Base-by-base conservation (phyloP, 2,888 invertebrate genomes). In the Pedicia rivosa region DNA sequence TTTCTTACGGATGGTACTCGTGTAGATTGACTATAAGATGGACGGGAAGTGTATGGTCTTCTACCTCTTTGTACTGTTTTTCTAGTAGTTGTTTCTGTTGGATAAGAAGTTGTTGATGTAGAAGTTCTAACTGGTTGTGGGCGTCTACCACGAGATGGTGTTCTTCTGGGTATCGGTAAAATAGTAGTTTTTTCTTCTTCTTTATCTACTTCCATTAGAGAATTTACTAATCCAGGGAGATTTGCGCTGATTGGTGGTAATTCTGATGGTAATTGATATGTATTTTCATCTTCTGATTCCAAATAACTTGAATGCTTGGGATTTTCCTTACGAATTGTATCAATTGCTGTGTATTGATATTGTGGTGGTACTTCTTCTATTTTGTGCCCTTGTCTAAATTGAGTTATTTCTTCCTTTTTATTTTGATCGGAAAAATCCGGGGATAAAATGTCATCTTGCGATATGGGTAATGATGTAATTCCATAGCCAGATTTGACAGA, bases 201-300 rank as follows among this genome's bases (percentile, higher is more conserved):
- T 25, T 46, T 48, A 39, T 48, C 49, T 4, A 44, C 61, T 40
- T 74, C 72, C 45, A 72, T 62, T 22, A 76, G 54, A 20, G 70
- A 68, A 47, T 74, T 74, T 0, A 74, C 68, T 16, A 73, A 52
- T 1, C 70, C 68, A 2, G 73, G 72, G 19, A 74, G 57, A 43
- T 69, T 68, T 0, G 71, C 67, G 12, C 67, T 70, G 29, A 71
- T 60, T 2, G 68, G 59, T 2, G 72, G 70, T 14, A 72, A 51
- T 44, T 72, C 66, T 1, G 67, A 64, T 3, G 70, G 68, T 26
- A 71, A 48, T 37, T 64, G 65, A 26, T 67, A 70, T 0, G 70
- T 6, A 27, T 27, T 13, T 24, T 8, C n/a, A 8, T 24, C n/a
- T n/a, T n/a, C n/a, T n/a, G n/a, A n/a, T n/a, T n/a, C n/a, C n/a